Evolutionary conservation across 2,888 invertebrate genomes (phyloP), one percentile per base, ranked within the genome.

Genomic region (Eucera pruinosa): DNA sequence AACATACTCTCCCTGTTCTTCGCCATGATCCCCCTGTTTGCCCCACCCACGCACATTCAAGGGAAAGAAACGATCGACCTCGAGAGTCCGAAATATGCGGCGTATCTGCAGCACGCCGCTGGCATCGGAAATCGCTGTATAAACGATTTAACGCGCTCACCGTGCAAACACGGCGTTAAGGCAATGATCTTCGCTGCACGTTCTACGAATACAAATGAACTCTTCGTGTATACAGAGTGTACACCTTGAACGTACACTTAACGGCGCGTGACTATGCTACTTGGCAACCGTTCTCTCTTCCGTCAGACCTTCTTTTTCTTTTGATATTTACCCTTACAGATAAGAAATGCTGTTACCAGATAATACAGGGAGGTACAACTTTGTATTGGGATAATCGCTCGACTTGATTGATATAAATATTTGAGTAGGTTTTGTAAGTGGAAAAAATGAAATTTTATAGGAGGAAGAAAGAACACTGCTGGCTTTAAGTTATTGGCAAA

Each of bases 161-260:
- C 20, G 48, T 60, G 54, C 57, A 66, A 45, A 64, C 69, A 54
- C 18, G 18, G 43, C 39, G 48, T 23, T 50, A 43, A 78, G 67
- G 52, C 69, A 70, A 78, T 78, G 69, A 62, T 78, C 73, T 60
- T 52, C 45, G 48, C 18, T 36, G 43, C 74, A 36, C 64, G 64
- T 52, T 25, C 20, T 13, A 13, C 15, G 58, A 77, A 65, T 64
- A 57, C 55, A 58, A 80, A 65, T 52, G 45, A 23, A 45, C 27
- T 27, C 39, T 13, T 18, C 18, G 45, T 55, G 25, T 66, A 45
- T 47, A 67, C 33, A 55, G 30, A 36, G 39, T 23, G 23, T 9
- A 36, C 61, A 60, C 60, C 58, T 57, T 69, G 55, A 47, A 48
- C 68, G 57, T 54, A 52, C 47, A 48, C 36, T 66, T 66, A 66